These are phyloP conservation scores for Parnassius mnemosyne DNA, from an alignment of 2,888 invertebrate genomes.

Conservation along the genomic window DNA sequence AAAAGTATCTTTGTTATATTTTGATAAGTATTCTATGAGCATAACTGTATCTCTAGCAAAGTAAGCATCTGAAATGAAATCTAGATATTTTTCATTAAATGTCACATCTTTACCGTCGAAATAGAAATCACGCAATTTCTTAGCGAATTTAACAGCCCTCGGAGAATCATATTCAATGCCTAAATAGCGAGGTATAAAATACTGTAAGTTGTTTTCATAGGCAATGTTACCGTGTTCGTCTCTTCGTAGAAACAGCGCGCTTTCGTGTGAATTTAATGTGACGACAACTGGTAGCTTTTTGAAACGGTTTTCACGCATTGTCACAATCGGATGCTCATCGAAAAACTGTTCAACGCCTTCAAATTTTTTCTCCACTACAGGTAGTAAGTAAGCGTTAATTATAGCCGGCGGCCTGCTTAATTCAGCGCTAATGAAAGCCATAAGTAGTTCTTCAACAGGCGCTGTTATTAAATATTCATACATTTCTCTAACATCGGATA, in stretches of 20 bases:
- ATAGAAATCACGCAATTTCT: conserved; percentile 49
- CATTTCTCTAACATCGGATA: conserved; percentile 40
- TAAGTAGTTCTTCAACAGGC: conserved; percentile 46
- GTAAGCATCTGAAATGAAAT: conserved; percentile 52
- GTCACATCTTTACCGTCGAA: conserved; percentile 42
- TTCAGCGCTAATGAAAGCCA: too few relatives aligned
- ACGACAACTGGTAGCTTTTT: conserved; percentile 52
- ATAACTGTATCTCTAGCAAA: conserved; percentile 50
- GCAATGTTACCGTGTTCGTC: conserved; percentile 45
- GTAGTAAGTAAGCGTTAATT: conserved; percentile 50
- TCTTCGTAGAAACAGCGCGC: conserved; percentile 50
- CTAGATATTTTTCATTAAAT: conserved; percentile 44
- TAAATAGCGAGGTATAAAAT: conserved; percentile 52
- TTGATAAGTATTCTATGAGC: conserved; percentile 46
- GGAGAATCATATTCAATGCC: conserved; percentile 36
- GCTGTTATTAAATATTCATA: conserved; percentile 47
- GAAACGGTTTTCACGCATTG: conserved; percentile 44
- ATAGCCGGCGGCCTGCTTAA: conserved; percentile 28
- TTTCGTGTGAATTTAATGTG: conserved; percentile 55
- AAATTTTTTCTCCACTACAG: conserved; percentile 59
- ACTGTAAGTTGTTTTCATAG: conserved; percentile 49
- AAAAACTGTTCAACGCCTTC: conserved; percentile 52
- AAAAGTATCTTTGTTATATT: conserved; percentile 42
- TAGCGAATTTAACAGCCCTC: conserved; percentile 37
- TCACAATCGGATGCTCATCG: conserved; percentile 46